A percentile compares a stretch with the other conserved stretches of the same genome.
Conservation (phyloP, 2,113 vertebrate genomes). For the Platysteira castanea region DNA sequence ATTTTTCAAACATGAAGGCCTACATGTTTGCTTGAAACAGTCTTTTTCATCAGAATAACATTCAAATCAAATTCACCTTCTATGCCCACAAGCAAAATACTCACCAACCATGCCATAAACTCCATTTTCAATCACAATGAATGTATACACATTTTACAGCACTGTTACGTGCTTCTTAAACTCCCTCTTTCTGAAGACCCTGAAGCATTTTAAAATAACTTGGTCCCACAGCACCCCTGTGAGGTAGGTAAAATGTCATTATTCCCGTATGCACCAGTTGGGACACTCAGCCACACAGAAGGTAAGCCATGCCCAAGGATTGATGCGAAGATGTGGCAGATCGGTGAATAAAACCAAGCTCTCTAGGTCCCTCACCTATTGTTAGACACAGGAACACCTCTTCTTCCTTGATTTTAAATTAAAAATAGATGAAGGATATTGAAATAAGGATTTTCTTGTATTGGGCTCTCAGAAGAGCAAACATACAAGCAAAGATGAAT, state of each 20-base stretch:
- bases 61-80: not conserved
- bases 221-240: slow-evolving; percentile 41
- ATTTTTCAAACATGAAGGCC: not conserved
- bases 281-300: slow-evolving; percentile 36
- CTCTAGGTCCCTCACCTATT: not conserved
- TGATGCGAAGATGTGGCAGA: not conserved
- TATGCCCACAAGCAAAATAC: slow-evolving; percentile 13
- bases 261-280: not conserved
- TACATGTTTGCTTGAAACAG: not conserved
- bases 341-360: not conserved
- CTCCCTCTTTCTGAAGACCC: not conserved
- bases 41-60: not conserved
- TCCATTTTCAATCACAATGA: not conserved
- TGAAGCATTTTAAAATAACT: not conserved
- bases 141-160: not conserved
- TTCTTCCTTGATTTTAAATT: not conserved
- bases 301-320: not conserved
- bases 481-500: not conserved
- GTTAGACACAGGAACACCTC: not conserved
- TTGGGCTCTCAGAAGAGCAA: not conserved
- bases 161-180: not conserved
- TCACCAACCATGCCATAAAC: not conserved
- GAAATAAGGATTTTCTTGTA: not conserved
- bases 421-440: not conserved
- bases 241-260: slow-evolving; percentile 54